A percentile compares a stretch with the other conserved stretches of the same genome.
phyloP scores from a whole-genome alignment of 2,113 vertebrate species.

The Ia io region DNA sequence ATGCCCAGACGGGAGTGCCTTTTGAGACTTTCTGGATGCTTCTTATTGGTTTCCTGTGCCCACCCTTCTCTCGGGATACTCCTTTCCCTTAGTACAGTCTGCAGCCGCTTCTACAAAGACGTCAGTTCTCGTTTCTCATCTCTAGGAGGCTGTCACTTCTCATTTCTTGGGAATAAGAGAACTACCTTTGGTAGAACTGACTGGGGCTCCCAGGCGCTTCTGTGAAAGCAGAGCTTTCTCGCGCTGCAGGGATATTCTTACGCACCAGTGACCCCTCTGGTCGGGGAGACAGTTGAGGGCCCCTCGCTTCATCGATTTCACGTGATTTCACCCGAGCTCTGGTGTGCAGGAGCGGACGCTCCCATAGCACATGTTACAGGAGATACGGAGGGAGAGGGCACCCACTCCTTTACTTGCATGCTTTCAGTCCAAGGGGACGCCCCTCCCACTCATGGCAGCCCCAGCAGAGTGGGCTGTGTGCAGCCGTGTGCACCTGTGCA shows the following conservation, averaged over 20 bases:
- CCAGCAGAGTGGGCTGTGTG: background rate
- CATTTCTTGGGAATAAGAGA: background rate
- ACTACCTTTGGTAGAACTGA: background rate
- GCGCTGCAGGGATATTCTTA: too few relatives aligned
- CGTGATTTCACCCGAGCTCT: background rate
- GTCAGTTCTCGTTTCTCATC: background rate
- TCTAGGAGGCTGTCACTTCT: background rate
- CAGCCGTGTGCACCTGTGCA: accelerated
- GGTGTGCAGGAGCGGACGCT: background rate
- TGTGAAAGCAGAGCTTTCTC: background rate
- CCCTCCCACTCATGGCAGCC: background rate
- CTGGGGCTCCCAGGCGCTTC: background rate
- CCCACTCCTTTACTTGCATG: background rate
- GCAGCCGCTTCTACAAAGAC: background rate
- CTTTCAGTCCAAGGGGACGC: background rate
- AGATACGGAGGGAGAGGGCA: background rate
- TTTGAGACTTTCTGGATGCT: background rate
- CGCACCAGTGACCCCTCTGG: background rate
- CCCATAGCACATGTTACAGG: accelerated
- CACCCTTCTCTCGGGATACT: background rate
- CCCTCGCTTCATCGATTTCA: accelerated
- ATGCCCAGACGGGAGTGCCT: background rate
- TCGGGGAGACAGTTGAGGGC: background rate
- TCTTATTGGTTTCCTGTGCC: background rate
- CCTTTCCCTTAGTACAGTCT: background rate